phyloP scores from a whole-genome alignment of 2,113 vertebrate species.

The Promerops cafer region DNA sequence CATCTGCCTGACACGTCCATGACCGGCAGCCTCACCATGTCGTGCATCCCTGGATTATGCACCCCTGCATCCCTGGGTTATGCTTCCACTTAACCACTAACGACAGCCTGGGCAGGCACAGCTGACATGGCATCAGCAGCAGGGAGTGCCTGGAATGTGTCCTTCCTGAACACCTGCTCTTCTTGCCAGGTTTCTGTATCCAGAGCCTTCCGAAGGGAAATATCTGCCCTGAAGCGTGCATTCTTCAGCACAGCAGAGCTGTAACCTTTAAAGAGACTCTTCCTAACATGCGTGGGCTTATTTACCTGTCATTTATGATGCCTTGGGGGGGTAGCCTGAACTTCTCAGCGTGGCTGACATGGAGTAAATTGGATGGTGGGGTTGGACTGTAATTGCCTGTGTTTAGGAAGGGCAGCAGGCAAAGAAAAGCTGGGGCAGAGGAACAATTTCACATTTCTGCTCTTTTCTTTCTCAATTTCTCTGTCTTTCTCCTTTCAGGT shows the following conservation, averaged over 20 bases:
- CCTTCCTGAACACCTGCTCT: neutral
- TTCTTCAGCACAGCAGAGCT: neutral
- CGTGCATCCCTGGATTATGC: fast-evolving
- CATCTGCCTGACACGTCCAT: fast-evolving
- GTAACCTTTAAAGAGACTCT: neutral
- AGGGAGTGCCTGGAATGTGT: fast-evolving
- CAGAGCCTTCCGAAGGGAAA: neutral
- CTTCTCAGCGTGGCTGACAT: neutral
- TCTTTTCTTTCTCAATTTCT: neutral
- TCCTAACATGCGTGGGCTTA: neutral
- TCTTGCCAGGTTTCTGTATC: neutral
- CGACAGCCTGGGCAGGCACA: neutral
- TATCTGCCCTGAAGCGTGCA: fast-evolving
- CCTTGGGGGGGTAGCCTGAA: neutral
- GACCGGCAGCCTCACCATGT: fast-evolving
- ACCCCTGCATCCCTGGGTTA: neutral
- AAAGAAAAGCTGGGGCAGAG: neutral
- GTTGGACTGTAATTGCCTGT: neutral
- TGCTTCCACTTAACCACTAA: neutral
- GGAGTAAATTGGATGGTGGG: neutral
- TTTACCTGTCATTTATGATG: neutral
- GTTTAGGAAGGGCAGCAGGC: neutral
- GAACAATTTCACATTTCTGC: neutral
- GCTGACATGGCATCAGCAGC: fast-evolving
- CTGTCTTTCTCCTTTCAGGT: neutral